Conservation (phyloP, 2,113 vertebrate genomes). For the Gnathonemus longibarbis region DNA sequence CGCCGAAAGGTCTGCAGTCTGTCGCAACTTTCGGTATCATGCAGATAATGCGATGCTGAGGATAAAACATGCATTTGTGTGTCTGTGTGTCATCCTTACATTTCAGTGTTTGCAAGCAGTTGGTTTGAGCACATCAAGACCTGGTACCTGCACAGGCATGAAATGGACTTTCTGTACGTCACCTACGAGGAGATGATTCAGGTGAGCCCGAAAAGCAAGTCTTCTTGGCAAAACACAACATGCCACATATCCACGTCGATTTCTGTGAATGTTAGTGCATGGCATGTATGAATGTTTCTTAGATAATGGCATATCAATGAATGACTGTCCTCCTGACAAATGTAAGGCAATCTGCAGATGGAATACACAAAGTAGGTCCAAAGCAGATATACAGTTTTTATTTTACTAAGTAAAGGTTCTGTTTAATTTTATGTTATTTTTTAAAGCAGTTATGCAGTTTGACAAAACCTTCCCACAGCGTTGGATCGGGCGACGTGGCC, state of each 20-base stretch:
- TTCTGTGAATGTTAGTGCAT: neutral
- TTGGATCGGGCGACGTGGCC: too few species aligned
- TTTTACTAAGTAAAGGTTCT: too few species aligned
- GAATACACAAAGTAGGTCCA: neutral
- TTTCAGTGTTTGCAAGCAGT: constrained; percentile 46
- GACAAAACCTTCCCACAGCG: too few species aligned
- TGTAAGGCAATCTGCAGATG: neutral
- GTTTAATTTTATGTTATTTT: too few species aligned
- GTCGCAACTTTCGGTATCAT: neutral
- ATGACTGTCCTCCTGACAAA: neutral
- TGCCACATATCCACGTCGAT: neutral
- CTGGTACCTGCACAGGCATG: constrained; percentile 45
- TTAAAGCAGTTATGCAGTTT: too few species aligned
- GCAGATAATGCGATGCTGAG: neutral
- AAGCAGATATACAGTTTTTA: too few species aligned
- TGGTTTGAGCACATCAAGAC: constrained; percentile 57
- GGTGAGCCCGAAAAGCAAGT: constrained; percentile 25
- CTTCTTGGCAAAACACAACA: neutral
- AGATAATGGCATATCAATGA: neutral
- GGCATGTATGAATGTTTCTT: neutral
- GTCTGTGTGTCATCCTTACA: neutral
- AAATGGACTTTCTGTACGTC: constrained; percentile 51
- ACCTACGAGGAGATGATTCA: constrained; percentile 55
- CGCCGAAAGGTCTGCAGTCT: neutral
- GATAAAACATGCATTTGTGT: neutral